phyloP scores from a whole-genome alignment of 2,113 vertebrate species.

The Recurvirostra avosetta region DNA sequence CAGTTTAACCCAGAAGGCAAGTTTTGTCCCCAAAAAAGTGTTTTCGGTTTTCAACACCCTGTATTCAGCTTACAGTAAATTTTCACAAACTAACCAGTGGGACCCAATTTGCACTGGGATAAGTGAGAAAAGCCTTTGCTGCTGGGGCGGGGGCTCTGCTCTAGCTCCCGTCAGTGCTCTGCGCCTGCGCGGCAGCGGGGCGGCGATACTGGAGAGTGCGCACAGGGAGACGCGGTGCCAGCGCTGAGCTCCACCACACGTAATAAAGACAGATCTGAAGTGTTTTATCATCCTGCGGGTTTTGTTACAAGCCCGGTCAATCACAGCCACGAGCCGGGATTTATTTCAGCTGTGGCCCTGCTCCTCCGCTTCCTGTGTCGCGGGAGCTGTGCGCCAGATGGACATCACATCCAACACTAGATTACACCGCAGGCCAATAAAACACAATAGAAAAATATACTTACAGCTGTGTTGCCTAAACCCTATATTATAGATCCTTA shows the following conservation, averaged over 20 bases:
- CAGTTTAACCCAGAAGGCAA: neutral
- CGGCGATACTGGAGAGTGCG: neutral
- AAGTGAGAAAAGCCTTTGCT: neutral
- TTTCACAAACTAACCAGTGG: neutral
- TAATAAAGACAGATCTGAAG: neutral
- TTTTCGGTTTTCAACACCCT: neutral
- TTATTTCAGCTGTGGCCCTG: neutral
- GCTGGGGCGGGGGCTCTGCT: neutral
- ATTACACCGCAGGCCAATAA: neutral
- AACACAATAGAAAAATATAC: neutral
- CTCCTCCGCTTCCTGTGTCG: neutral
- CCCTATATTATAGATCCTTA: neutral
- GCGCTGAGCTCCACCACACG: neutral
- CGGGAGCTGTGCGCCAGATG: neutral
- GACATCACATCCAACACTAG: neutral
- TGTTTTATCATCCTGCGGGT: neutral
- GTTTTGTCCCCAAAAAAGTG: fast-evolving
- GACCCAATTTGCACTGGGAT: neutral
- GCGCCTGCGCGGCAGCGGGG: neutral
- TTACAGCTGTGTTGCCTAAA: neutral
- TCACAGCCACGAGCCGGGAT: neutral
- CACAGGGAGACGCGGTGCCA: neutral
- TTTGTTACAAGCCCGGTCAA: neutral
- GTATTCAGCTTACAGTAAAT: neutral
- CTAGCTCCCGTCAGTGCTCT: too few species aligned